Evolutionary conservation across 2,888 invertebrate genomes (phyloP).

Genomic region (Congeria kusceri): DNA sequence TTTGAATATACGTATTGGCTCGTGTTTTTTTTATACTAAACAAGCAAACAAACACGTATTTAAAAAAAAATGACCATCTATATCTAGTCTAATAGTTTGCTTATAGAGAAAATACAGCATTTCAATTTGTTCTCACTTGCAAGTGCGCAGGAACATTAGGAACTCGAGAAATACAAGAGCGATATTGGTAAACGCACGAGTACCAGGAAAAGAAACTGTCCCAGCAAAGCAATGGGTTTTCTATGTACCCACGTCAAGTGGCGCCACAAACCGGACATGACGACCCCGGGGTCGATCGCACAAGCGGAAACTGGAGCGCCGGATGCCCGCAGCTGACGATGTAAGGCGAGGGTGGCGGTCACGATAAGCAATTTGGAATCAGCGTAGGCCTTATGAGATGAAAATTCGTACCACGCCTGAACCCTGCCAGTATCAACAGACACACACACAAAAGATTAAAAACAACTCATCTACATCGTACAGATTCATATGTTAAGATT

Average conservation of each 20-base stretch:
- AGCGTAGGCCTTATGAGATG: constrained; percentile 75
- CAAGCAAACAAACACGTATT: no score
- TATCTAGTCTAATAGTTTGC: background rate
- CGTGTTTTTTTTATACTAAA: no score
- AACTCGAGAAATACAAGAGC: no score
- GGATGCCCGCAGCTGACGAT: constrained; percentile 49
- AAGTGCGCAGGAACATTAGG: no score
- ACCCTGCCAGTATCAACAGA: constrained; percentile 21
- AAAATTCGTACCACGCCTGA: constrained; percentile 65
- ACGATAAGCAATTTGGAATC: constrained; percentile 75
- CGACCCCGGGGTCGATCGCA: constrained; percentile 76
- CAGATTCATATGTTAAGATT: no score
- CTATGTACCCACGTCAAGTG: constrained; percentile 36
- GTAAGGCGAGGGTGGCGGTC: constrained; percentile 64
- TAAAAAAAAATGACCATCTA: no score
- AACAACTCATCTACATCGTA: no score
- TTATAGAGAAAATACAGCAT: background rate
- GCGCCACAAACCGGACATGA: constrained; percentile 65
- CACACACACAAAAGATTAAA: no score
- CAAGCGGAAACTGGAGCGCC: constrained; percentile 68
- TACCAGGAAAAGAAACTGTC: constrained; percentile 11
- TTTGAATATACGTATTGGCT: no score
- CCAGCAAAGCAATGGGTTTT: constrained; percentile 5
- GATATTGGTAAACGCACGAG: no score
- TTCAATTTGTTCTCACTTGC: background rate